Percentiles rank a stretch among this genome's conserved stretches.
Evolutionary conservation across 2,113 vertebrate species (phyloP).

Genomic region (Charina bottae): DNA sequence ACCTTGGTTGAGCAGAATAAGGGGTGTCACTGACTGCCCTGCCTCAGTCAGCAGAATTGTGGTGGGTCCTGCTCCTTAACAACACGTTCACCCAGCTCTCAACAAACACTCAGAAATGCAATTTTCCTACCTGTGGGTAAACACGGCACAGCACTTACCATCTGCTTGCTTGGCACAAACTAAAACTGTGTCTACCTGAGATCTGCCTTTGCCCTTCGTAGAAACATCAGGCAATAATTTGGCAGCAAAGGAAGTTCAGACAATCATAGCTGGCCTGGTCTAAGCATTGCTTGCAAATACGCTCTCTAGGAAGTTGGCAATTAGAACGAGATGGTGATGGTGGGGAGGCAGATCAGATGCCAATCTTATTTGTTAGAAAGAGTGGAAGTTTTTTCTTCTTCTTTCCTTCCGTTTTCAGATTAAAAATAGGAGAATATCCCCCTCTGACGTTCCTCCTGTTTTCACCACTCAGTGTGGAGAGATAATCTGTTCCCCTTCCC

Average conservation of each 20-base stretch:
- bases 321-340: too few species aligned
- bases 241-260: not conserved
- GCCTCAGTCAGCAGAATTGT: too few species aligned
- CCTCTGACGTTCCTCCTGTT: not conserved
- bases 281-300: too few species aligned
- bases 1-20: too few species aligned
- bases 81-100: not conserved
- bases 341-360: not conserved
- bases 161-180: not conserved
- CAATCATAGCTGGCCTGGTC: not conserved
- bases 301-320: not conserved
- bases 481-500: slow-evolving; percentile 46
- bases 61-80: not conserved
- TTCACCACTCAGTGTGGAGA: slow-evolving; percentile 37
- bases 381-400: not conserved
- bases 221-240: not conserved
- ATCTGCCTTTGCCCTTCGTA: not conserved
- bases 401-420: slow-evolving; percentile 1
- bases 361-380: not conserved
- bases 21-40: too few species aligned
- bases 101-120: not conserved
- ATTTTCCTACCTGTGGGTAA: not conserved
- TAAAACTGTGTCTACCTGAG: not conserved
- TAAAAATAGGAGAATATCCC: slow-evolving; percentile 57
- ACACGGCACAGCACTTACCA: not conserved